Conservation (phyloP, 2,888 invertebrate genomes). For the Agrochola litura region DNA sequence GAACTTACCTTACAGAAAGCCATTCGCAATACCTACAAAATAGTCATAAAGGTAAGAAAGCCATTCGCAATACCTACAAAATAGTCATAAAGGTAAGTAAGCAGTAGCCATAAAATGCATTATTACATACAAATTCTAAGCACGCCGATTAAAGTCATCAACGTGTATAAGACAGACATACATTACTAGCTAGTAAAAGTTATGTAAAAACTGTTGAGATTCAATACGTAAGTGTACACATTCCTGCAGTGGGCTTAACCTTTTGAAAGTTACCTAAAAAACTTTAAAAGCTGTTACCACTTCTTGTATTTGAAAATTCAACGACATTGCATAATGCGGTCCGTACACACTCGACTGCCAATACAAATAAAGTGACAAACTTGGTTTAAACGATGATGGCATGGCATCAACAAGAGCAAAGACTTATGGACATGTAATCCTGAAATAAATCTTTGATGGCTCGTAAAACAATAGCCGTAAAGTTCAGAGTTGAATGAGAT, state of each 20-base stretch:
- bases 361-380: constrained; percentile 62
- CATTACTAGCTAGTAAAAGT: constrained; percentile 40
- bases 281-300: constrained; percentile 26
- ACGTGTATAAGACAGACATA: constrained; percentile 15
- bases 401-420: constrained; percentile 11
- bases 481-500: constrained; percentile 39
- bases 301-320: constrained; percentile 31
- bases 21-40: too few species aligned
- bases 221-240: constrained; percentile 22
- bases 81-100: constrained; percentile 14
- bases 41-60: constrained; percentile 11
- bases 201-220: constrained; percentile 28
- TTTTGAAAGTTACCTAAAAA: constrained; percentile 44
- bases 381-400: constrained; percentile 7
- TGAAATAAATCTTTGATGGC: constrained; percentile 9
- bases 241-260: constrained; percentile 35
- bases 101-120: constrained; percentile 11
- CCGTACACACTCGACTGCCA: constrained; percentile 59
- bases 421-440: constrained; percentile 5
- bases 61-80: constrained; percentile 18
- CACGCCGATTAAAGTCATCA: constrained; percentile 29
- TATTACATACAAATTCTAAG: constrained; percentile 25
- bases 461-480: constrained; percentile 31
- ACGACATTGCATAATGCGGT: constrained; percentile 59
- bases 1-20: constrained; percentile 31